Evolutionary conservation across 2,888 invertebrate genomes (phyloP).

Genomic region (Halocaridina rubra): DNA sequence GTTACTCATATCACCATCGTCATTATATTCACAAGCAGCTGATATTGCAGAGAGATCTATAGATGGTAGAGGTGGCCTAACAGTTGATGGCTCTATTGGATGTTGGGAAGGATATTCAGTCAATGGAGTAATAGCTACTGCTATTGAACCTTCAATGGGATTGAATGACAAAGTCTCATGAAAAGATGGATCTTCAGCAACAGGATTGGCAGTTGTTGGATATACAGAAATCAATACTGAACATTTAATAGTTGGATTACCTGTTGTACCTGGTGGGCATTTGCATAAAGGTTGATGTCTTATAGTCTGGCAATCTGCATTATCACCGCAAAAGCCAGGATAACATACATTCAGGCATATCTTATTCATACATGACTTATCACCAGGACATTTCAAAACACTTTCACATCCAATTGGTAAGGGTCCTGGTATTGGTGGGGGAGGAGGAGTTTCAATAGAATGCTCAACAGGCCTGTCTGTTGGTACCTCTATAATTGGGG

Average conservation of each 20-base stretch:
- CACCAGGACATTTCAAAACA: constrained; percentile 78
- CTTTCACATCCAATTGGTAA: constrained; percentile 46
- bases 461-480: constrained; percentile 12
- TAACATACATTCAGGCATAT: constrained; percentile 64
- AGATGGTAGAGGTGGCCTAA: constrained; percentile 6
- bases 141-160: constrained; percentile 26
- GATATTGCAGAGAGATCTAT: neutral
- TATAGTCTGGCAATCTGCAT: constrained; percentile 85
- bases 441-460: constrained; percentile 70
- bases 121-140: constrained; percentile 3
- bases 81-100: neutral
- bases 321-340: constrained; percentile 81
- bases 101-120: neutral
- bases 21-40: constrained; percentile 45
- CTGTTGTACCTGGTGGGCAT: constrained; percentile 89
- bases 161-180: neutral
- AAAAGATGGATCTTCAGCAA: neutral
- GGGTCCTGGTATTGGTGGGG: constrained; percentile 76
- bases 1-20: constrained; percentile 38
- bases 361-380: constrained; percentile 79
- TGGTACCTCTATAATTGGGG: constrained; percentile 33
- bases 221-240: constrained; percentile 22
- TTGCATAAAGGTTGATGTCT: constrained; percentile 88
- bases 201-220: constrained; percentile 5
- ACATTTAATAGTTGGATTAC: constrained; percentile 75